A percentile compares a stretch with the other conserved stretches of the same genome.
Evolutionary conservation across 1,140 invertebrate species (phyloP).

Genomic region (Hylaeus anthracinus): DNA sequence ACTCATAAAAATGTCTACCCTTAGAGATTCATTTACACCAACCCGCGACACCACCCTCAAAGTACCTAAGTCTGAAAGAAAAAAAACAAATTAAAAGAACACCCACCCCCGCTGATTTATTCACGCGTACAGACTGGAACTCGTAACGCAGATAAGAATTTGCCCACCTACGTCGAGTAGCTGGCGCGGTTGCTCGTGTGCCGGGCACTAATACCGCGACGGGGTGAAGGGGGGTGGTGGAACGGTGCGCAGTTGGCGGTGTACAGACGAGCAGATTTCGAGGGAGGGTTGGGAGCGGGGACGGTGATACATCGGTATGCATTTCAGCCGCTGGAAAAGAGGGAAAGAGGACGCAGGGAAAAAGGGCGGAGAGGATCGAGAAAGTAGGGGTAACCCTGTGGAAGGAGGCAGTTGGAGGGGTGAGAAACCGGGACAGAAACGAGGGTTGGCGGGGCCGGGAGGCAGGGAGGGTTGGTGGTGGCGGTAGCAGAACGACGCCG

Average conservation of each 20-base stretch:
- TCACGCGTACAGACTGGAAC: too few species aligned
- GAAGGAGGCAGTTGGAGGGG: conserved; percentile 22
- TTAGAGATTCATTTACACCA: too few species aligned
- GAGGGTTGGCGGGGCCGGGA: not conserved
- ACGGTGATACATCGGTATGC: conserved; percentile 74
- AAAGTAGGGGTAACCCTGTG: conserved; percentile 15
- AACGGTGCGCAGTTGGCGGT: not conserved
- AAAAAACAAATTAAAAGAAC: too few species aligned
- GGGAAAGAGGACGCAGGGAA: conserved; percentile 40
- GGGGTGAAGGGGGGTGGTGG: not conserved
- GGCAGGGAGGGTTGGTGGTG: conserved; percentile 17
- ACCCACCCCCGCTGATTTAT: too few species aligned
- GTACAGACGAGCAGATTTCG: conserved; percentile 35
- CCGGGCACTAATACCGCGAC: conserved; percentile 38
- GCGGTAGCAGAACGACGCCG: conserved; percentile 50
- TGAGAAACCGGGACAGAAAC: conserved; percentile 7
- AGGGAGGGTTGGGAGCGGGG: conserved; percentile 34
- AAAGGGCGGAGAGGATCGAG: conserved; percentile 34
- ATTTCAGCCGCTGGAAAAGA: conserved; percentile 68
- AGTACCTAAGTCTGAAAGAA: too few species aligned
- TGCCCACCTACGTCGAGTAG: conserved; percentile 9
- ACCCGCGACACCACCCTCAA: too few species aligned
- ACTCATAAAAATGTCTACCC: too few species aligned
- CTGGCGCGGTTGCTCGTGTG: conserved; percentile 43
- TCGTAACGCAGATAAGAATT: too few species aligned